Base-by-base conservation (phyloP, 64 coral and sea anemone species). In the Orbicella faveolata region DNA sequence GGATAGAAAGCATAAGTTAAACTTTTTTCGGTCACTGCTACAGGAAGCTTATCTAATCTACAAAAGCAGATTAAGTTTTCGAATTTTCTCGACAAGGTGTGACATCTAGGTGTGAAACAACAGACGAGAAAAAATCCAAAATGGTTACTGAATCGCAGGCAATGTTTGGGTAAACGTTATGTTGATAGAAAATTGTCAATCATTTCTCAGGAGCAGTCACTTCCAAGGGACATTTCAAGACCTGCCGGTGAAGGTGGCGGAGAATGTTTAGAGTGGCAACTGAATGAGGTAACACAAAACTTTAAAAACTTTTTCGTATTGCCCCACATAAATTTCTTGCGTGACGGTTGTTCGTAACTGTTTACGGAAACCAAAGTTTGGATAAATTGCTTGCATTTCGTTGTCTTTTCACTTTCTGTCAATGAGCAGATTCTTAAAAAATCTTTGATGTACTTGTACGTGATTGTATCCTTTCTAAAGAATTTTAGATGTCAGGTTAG, bases 181-280 rank as follows among this genome's bases (percentile, higher is more conserved):
- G 44, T 6, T 21, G 20, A 12, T 21, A 59, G 19, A 63, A 5
- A 64, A 21, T 62, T 57, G 30, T 87, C 3, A 21, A 54, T 61
- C 75, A 15, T 88, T 59, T 51, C 36, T 37, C 61, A 88, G 73
- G 73, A 63, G 87, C 73, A 34, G 18, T 39, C 87, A 21, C 61
- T 59, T 57, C 57, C 87, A 83, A 90, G 75, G 54, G 87, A 83
- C 86, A 61, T 90, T 20, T 78, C 88, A 70, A 94, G 82, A 54
- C n/a, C 65, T 52, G 19, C 63, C 1, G 30, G 92, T 25, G 81
- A 87, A 76, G 80, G 75, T 44, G 26, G 76, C 19, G 88, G 48
- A 21, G 87, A 90, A 25, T 39, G 73, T n/a, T 65, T 68, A 21
- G 92, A 90, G 54, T 83, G 80, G 78, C 92, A 94, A 55, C 74